Conservation (phyloP, 2,888 invertebrate species). For the Helleia helle region DNA sequence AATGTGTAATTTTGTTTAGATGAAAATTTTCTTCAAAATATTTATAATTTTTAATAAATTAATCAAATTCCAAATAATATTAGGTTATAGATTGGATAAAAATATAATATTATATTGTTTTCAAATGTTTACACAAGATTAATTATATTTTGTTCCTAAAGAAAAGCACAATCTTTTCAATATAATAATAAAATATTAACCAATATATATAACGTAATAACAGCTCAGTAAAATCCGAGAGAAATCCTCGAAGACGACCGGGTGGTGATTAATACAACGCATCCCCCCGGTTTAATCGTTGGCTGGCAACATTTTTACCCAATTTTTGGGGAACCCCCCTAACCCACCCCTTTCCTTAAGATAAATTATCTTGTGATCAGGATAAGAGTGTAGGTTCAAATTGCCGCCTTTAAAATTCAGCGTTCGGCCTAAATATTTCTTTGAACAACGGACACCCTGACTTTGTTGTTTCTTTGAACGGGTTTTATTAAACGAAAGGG, state of each 20-base stretch:
- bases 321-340: slow-evolving; percentile 63
- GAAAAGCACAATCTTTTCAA: too few relatives aligned
- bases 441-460: slow-evolving; percentile 31
- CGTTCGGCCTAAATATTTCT: slow-evolving; percentile 65
- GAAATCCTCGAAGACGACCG: slow-evolving; percentile 64
- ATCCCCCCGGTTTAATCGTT: slow-evolving; percentile 73
- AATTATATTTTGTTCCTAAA: too few relatives aligned
- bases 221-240: slow-evolving; percentile 42
- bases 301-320: slow-evolving; percentile 74
- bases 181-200: not conserved
- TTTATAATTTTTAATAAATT: too few relatives aligned
- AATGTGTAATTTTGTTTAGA: too few relatives aligned
- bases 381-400: slow-evolving; percentile 74
- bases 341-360: slow-evolving; percentile 74
- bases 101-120: too few relatives aligned
- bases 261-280: slow-evolving; percentile 74
- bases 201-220: slow-evolving; percentile 10
- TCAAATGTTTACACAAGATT: too few relatives aligned
- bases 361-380: slow-evolving; percentile 73
- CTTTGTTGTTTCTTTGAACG: slow-evolving; percentile 28
- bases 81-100: too few relatives aligned
- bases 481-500: slow-evolving; percentile 10
- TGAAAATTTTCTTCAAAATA: too few relatives aligned
- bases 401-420: slow-evolving; percentile 72
- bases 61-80: too few relatives aligned